A percentile compares a stretch with the other conserved stretches of the same genome.
These are phyloP conservation scores for Microchirus variegatus DNA, from an alignment of 2,797 vertebrate species.

Conservation along the genomic window DNA sequence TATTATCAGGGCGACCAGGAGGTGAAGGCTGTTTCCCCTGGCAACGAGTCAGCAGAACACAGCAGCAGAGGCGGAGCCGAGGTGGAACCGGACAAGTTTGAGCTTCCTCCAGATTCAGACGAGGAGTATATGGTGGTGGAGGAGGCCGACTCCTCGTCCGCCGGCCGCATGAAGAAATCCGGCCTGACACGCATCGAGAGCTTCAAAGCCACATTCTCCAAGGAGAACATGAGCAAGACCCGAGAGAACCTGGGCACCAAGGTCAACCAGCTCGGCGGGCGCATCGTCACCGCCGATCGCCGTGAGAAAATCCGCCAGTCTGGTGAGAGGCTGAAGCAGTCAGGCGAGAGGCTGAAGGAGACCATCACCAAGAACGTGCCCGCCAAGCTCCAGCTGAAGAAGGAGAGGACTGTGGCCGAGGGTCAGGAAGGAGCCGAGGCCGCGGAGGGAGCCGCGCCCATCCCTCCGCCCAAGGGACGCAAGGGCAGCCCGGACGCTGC, in stretches of 20 bases:
- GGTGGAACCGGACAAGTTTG: slow-evolving; percentile 82
- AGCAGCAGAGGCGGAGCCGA: slow-evolving; percentile 37
- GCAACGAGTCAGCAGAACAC: slow-evolving; percentile 59
- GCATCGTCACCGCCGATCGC: slow-evolving; percentile 93
- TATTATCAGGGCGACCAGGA: slow-evolving; percentile 87
- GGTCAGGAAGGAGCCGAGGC: slow-evolving; percentile 87
- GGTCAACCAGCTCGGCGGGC: slow-evolving; percentile 90
- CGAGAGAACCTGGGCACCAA: slow-evolving; percentile 92
- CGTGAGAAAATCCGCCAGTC: slow-evolving; percentile 95
- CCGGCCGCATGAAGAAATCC: slow-evolving; percentile 86
- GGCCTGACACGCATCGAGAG: slow-evolving; percentile 93
- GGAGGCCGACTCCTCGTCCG: slow-evolving; percentile 83
- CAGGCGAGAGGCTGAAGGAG: slow-evolving; percentile 91
- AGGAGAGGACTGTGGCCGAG: slow-evolving; percentile 87
- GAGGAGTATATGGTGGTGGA: slow-evolving; percentile 96
- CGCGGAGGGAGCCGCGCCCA: slow-evolving; percentile 70
- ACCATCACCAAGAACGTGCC: slow-evolving; percentile 89
- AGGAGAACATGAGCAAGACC: slow-evolving; percentile 93
- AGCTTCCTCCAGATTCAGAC: slow-evolving; percentile 88
- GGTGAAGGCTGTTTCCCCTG: slow-evolving; percentile 65
- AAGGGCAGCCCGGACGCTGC: slow-evolving; percentile 76
- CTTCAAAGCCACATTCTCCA: slow-evolving; percentile 95
- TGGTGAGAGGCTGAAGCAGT: slow-evolving; percentile 87
- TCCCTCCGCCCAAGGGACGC: slow-evolving; percentile 85
- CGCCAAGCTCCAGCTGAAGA: slow-evolving; percentile 88